Evolutionary conservation across 2,888 invertebrate species (phyloP).

Genomic region (Aphelenchoides bicaudatus): DNA sequence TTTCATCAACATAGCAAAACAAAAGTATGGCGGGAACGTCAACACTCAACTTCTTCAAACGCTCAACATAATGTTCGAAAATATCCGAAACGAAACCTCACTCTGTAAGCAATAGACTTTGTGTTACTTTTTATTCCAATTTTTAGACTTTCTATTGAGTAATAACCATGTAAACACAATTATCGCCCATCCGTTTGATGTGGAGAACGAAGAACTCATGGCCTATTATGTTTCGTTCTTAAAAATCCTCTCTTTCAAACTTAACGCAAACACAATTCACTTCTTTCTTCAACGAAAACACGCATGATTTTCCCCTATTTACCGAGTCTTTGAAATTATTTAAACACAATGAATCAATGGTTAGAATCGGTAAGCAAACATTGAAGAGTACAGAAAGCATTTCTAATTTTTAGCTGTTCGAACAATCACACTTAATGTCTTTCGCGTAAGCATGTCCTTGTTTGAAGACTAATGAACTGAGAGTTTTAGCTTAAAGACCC

Average conservation of each 20-base stretch:
- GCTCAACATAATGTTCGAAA: slow-evolving; percentile 96
- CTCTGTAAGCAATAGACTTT: slow-evolving; percentile 76
- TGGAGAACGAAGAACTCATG: slow-evolving; percentile 84
- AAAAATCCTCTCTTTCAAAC: slow-evolving; percentile 92
- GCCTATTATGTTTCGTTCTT: slow-evolving; percentile 97
- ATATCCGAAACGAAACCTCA: slow-evolving; percentile 96
- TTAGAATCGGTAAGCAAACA: slow-evolving; percentile 93
- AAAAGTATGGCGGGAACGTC: slow-evolving; percentile 92
- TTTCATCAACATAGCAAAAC: slow-evolving; percentile 92
- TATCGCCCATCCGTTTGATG: slow-evolving; percentile 98
- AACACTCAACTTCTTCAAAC: slow-evolving; percentile 97
- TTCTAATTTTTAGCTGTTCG: not conserved
- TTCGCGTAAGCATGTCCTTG: slow-evolving; percentile 64
- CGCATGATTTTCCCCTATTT: slow-evolving; percentile 96
- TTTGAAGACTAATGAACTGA: not conserved
- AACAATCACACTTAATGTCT: slow-evolving; percentile 79
- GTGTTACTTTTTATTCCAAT: not conserved
- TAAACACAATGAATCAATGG: slow-evolving; percentile 98
- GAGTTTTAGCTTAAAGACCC: slow-evolving; percentile 43
- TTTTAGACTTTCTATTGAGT: slow-evolving; percentile 85
- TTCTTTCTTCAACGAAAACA: too few relatives aligned
- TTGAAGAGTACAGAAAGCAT: too few relatives aligned
- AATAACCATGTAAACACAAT: slow-evolving; percentile 99
- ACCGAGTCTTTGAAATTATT: slow-evolving; percentile 99
- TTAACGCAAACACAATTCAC: slow-evolving; percentile 96